phyloP scores from a whole-genome alignment of 2,797 vertebrate genomes.

The Okamejei kenojei region DNA sequence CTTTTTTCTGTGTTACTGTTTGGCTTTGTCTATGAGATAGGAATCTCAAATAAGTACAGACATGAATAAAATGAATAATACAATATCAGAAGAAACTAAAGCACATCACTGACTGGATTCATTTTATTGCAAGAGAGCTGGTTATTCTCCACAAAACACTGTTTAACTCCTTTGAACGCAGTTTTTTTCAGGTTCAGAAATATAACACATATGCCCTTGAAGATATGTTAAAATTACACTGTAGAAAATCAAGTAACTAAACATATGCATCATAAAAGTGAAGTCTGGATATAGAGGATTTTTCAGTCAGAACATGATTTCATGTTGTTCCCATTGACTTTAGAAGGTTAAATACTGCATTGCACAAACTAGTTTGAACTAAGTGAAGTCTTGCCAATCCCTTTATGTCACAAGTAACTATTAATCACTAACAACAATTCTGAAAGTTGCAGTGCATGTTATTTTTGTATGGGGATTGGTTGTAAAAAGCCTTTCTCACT shows the following conservation, averaged over 20 bases:
- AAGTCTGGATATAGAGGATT: background rate
- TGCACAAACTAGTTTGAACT: background rate
- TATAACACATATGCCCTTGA: background rate
- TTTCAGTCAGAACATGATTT: background rate
- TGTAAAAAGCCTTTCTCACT: background rate
- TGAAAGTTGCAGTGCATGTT: background rate
- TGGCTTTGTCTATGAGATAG: background rate
- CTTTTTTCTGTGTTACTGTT: background rate
- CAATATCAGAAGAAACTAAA: no score
- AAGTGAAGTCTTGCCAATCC: background rate
- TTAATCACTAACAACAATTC: background rate
- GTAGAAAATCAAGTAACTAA: background rate
- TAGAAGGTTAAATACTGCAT: background rate
- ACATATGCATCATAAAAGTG: background rate
- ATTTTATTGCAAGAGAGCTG: background rate
- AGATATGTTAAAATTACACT: background rate
- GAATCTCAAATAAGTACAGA: background rate
- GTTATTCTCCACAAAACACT: background rate
- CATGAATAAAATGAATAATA: slow-evolving; percentile 18
- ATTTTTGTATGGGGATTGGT: background rate
- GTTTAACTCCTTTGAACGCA: background rate
- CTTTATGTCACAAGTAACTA: background rate
- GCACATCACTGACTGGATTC: background rate
- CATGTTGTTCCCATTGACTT: background rate
- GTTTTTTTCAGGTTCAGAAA: background rate